phyloP scores from a whole-genome alignment of 2,797 vertebrate genomes.

The Alcedo atthis region DNA sequence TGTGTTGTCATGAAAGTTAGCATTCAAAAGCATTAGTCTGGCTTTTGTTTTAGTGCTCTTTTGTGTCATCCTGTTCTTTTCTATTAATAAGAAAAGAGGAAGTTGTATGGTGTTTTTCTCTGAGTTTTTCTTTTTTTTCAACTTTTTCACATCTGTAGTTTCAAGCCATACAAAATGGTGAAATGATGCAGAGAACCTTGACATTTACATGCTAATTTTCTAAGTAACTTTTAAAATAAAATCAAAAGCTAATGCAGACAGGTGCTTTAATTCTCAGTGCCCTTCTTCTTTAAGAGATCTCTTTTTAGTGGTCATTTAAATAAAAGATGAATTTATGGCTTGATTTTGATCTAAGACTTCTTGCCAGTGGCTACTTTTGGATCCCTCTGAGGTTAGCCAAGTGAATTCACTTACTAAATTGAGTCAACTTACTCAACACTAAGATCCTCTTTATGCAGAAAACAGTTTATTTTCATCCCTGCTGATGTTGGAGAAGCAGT shows the following conservation, averaged over 20 bases:
- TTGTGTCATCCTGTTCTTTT: not conserved
- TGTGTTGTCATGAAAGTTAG: not conserved
- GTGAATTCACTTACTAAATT: not conserved
- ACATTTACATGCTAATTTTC: not conserved
- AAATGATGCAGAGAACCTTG: not conserved
- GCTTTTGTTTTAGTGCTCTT: not conserved
- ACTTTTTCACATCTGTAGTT: not conserved
- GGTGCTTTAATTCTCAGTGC: not conserved
- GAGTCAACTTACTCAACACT: not conserved
- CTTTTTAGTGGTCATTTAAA: not conserved
- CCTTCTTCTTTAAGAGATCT: not conserved
- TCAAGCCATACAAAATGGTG: not conserved
- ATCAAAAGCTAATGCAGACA: not conserved
- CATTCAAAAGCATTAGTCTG: not conserved
- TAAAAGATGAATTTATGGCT: not conserved
- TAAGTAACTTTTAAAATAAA: not conserved
- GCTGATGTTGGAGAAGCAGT: not conserved
- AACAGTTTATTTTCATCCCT: not conserved
- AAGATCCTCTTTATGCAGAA: not conserved
- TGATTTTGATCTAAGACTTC: not conserved
- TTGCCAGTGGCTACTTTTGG: not conserved
- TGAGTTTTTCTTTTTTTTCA: not conserved
- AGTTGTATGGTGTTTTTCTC: not conserved
- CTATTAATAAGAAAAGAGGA: not conserved
- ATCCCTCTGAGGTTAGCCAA: not conserved